Percentiles rank a stretch among this genome's conserved stretches.
phyloP scores from a whole-genome alignment of 1,140 invertebrate genomes.

The Steinernema khuongi region DNA sequence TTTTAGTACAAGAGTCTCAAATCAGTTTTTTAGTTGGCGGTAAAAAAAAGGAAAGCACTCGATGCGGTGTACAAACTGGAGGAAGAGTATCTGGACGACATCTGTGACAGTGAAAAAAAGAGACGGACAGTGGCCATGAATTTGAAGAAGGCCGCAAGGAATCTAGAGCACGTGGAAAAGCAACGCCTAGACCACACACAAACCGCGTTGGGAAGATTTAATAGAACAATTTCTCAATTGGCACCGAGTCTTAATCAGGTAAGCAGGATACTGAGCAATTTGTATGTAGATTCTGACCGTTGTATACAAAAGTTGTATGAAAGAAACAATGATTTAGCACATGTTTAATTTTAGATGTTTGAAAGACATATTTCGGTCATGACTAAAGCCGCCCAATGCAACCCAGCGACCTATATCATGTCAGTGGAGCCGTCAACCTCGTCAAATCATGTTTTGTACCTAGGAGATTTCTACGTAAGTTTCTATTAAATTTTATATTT shows the following conservation, averaged over 20 bases:
- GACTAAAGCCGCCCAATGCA: constrained; percentile 26
- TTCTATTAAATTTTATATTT: neutral
- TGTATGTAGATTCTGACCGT: neutral
- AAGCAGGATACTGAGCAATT: neutral
- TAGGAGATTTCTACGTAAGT: constrained; percentile 39
- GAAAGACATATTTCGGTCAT: constrained; percentile 28
- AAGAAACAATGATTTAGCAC: neutral
- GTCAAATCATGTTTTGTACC: constrained; percentile 24
- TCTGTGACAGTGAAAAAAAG: neutral
- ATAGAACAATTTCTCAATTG: constrained; percentile 40
- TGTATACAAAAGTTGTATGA: neutral
- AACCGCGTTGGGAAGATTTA: constrained; percentile 36
- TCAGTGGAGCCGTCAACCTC: constrained; percentile 32
- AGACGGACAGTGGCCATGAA: neutral
- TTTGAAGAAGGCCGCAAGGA: constrained; percentile 31
- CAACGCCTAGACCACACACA: constrained; percentile 39
- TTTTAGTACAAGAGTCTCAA: too few species aligned
- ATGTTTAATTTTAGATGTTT: constrained; percentile 34
- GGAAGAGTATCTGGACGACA: constrained; percentile 9
- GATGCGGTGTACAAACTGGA: neutral
- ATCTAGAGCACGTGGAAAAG: constrained; percentile 39
- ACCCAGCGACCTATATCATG: constrained; percentile 27
- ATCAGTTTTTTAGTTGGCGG: neutral
- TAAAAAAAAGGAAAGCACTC: neutral
- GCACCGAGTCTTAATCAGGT: constrained; percentile 38